Evolutionary conservation across 1,140 invertebrate species (phyloP), one percentile per base, ranked within the genome.

Genomic region (Ostrea edulis): DNA sequence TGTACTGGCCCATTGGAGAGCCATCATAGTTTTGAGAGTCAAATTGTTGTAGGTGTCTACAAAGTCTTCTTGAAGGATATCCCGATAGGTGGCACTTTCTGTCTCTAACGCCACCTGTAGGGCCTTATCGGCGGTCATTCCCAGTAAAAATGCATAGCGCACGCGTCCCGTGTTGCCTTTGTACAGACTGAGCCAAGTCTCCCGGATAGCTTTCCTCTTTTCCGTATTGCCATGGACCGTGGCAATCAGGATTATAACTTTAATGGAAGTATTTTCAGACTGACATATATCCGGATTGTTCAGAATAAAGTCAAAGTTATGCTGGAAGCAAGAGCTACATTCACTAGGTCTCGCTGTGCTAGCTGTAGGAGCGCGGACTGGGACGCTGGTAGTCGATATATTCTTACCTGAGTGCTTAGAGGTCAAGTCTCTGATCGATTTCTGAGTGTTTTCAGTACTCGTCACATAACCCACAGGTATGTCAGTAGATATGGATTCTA

Each of bases 11-110:
- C 97, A 98, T 93, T 97, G 97, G 35, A 98, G 96, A 7, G 96
- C 96, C 96, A 97, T 97, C 12, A 97, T 96, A 94, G 97, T 97
- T 94, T 98, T 98, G 91, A 97, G 97, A 1, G 97, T 98, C 94
- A 98, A 96, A 94, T 98, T 98, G 87, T 96, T 95, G 92, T 98
- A 98, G 62, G 95, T 95, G 94, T 98, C 97, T 14, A 95, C 89
- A 94, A 98, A 98, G 90, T 96, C 96, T n/a, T 97, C 97, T 95
- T 97, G 97, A 54, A 98, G 95, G 88, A 98, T 95, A 93, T 98
- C 97, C 22, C 95, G 93, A 91, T 96, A 95, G 0, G 91, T 90
- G 1, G 89, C 91, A 90, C 96, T 96, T 93, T 98, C 97, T 65
- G 95, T 91, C 8, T 51, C 35, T 2, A 90, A 35, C 0, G 17